phyloP scores from a whole-genome alignment of 2,797 vertebrate genomes.

The Cephalopachus bancanus region DNA sequence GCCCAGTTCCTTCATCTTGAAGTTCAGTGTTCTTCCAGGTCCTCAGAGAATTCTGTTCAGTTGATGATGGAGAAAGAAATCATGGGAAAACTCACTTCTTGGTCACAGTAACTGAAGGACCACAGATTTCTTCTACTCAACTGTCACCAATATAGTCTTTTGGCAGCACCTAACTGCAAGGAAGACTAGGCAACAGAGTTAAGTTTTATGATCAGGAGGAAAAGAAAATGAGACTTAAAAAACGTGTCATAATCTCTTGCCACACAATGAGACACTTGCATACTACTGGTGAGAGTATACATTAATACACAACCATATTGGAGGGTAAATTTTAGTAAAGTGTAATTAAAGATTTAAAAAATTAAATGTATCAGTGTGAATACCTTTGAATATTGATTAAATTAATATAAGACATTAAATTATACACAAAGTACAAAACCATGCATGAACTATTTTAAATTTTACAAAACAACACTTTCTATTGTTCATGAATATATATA shows the following conservation, averaged over 20 bases:
- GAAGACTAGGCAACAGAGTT: not conserved
- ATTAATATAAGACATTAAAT: not conserved
- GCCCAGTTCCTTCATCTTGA: not conserved
- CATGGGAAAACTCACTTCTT: not conserved
- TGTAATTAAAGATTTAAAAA: not conserved
- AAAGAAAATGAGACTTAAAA: not conserved
- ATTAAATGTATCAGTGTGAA: not conserved
- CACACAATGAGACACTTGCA: not conserved
- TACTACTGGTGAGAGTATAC: not conserved
- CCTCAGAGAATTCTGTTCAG: not conserved
- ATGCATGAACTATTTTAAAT: not conserved
- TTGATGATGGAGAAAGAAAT: not conserved
- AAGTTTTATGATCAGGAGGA: not conserved
- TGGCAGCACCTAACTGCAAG: not conserved
- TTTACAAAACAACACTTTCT: not conserved
- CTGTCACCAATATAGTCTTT: not conserved
- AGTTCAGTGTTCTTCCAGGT: not conserved
- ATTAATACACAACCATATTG: not conserved
- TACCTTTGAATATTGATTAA: not conserved
- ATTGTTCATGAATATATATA: not conserved
- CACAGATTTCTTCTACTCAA: not conserved
- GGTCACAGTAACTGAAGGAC: not conserved
- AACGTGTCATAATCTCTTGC: not conserved
- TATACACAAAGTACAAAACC: not conserved
- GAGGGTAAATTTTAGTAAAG: not conserved